phyloP scores from a whole-genome alignment of 2,888 invertebrate species.

The Cordilura impudica region DNA sequence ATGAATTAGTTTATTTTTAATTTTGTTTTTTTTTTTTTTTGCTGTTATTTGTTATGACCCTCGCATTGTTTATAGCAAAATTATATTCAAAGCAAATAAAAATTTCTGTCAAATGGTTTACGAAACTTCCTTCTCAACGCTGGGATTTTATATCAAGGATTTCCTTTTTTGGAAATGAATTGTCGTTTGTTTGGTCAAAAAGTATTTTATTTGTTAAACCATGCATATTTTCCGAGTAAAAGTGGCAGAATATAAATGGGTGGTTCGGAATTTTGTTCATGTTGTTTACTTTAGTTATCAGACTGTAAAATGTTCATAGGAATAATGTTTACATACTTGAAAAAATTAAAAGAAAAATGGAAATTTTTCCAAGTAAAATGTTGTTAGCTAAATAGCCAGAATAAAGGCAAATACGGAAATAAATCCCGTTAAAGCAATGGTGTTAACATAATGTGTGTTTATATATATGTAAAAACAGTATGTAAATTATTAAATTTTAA shows the following conservation, averaged over 20 bases:
- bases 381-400: conserved; percentile 36
- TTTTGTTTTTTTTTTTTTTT: conserved; percentile 15
- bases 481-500: too few relatives aligned
- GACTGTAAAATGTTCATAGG: conserved; percentile 23
- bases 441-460: too few relatives aligned
- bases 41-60: conserved; percentile 31
- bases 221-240: conserved; percentile 34
- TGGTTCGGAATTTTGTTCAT: conserved; percentile 1
- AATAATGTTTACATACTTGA: conserved; percentile 32
- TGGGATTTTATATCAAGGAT: conserved; percentile 54
- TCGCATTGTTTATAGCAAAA: conserved; percentile 46
- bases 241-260: conserved; percentile 5
- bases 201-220: conserved; percentile 55
- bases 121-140: conserved; percentile 52
- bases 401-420: neutral
- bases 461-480: too few relatives aligned
- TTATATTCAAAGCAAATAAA: conserved; percentile 55
- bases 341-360: conserved; percentile 5
- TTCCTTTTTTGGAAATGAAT: conserved; percentile 55
- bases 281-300: conserved; percentile 20
- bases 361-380: conserved; percentile 43
- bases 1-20: conserved; percentile 19
- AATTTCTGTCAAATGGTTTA: conserved; percentile 54
- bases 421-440: neutral
- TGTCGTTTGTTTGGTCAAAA: conserved; percentile 55